Evolutionary conservation across 2,113 vertebrate species (phyloP), one percentile per base, ranked within the genome.

Genomic region (Hydrochoerus hydrochaeris): DNA sequence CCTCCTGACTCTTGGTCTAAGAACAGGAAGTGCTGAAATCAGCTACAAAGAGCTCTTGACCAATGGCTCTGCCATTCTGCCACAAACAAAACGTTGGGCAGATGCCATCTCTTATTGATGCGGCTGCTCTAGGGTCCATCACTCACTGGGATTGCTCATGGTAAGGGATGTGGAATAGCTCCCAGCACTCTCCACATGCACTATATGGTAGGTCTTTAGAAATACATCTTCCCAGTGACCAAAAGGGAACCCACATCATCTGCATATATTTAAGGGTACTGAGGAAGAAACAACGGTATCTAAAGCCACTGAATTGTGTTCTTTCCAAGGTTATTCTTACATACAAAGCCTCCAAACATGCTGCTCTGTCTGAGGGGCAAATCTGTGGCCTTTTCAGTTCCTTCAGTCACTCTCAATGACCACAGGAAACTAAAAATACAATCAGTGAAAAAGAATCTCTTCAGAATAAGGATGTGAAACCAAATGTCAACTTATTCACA

Each of bases 381-480:
- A 24, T 58, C 73, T 67, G 28, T 22, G 58, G 54, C 85, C 89
- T 92, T 84, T 92, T n/a, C 58, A 32, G 17, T 58, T 58, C 75
- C 71, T 38, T 63, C 28, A 44, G 75, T 69, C 30, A 12, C 20
- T 41, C 57, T n/a, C 20, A 63, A 17, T 82, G 85, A 80, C 80
- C 44, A 38, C 71, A 54, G 57, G 10, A 9, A 35, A 62, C 91
- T 94, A 69, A 96, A 96, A 88, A 82, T 62, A 82, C 0, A 28
- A 60, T 22, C 71, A 46, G 35, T 46, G 35, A 69, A 91, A 91
- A 85, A n/a, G n/a, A 89, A n/a, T 82, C 80, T 94, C 84, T 91
- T 77, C 78, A 85, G 94, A 94, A 88, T 28, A 54, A 92, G 54
- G 52, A 83, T 83, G 7, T 17, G 35, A 94, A 91, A 78, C 7